Base-by-base conservation (phyloP, 1,140 invertebrate genomes). In the Procambarus clarkii region DNA sequence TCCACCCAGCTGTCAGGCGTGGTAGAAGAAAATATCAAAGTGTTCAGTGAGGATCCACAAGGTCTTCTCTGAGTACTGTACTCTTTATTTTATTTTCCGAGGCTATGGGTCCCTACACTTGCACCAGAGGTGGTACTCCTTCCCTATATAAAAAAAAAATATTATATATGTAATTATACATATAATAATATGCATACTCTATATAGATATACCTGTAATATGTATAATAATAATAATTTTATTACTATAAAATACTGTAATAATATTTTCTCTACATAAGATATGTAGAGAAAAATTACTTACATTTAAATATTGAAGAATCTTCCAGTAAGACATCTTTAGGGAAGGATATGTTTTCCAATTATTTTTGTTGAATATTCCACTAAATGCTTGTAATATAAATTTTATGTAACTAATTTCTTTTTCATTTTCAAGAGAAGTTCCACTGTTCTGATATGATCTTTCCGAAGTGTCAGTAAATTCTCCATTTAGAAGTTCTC, bases 271-370 rank as follows among this genome's bases (percentile, higher is more conserved):
- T 34, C 34, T 34, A 34, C 34, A 34, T 34, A 34, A 34, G 34
- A 34, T 34, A 34, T 34, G 34, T 21, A 64, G 60, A 18, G 18
- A 48, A 18, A 48, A 48, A 18, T 45, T 45, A 87, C 86, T 87
- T 46, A 87, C 86, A 64, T 60, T 45, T 11, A 79, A n/a, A 7
- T 87, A 15, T 8, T 60, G 58, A 15, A 87, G 44, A 64, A 80
- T 87, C 76, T 34, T 60, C 86, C 76, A 79, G n/a, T 87, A 87
- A 4, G 76, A 79, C 77, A 80, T 80, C 76, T 80, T 87, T 34
- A 80, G 11, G 44, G 76, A 48, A 7, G 77, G 76, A 80, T 64
- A 79, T 58, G 8, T 60, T 64, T 48, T 87, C 86, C 86, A 87
- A 24, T 60, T 79, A n/a, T 79, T 64, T 80, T 87, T 87, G 50